Evolutionary conservation across 2,888 invertebrate genomes (phyloP).

Genomic region (Emesis furor): DNA sequence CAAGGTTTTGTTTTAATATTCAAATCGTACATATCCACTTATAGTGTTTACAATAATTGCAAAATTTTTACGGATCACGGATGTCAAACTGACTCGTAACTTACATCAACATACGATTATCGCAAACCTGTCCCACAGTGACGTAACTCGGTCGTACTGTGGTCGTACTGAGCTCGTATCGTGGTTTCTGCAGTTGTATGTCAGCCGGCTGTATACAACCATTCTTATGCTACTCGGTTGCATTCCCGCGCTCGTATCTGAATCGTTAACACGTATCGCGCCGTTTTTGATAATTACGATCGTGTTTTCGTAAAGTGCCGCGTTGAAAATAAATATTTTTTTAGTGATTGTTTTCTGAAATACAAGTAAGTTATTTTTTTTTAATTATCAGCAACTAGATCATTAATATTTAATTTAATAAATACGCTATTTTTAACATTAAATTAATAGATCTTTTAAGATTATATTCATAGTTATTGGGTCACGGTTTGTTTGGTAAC

Average conservation of each 20-base stretch:
- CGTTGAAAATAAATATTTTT: not conserved
- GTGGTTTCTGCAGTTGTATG: constrained; percentile 10
- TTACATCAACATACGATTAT: constrained; percentile 12
- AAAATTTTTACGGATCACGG: not conserved
- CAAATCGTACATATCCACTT: not conserved
- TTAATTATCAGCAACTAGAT: not conserved
- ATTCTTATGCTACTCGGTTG: not conserved
- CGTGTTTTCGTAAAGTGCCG: not conserved
- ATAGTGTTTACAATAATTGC: not conserved
- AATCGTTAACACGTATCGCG: not conserved
- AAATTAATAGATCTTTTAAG: not conserved
- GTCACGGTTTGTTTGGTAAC: constrained; percentile 22
- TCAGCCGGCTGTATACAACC: constrained; percentile 9
- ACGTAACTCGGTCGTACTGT: constrained; percentile 16
- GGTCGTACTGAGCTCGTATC: constrained; percentile 5
- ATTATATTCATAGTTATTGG: constrained; percentile 4
- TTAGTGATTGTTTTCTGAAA: constrained; percentile 4
- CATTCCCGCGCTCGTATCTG: constrained; percentile 7
- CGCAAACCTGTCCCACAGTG: not conserved
- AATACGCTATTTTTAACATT: not conserved
- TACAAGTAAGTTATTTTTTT: constrained; percentile 6
- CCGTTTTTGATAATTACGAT: not conserved
- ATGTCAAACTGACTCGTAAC: constrained; percentile 1
- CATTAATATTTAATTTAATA: not conserved
- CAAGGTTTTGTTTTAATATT: not conserved